phyloP scores from a whole-genome alignment of 2,113 vertebrate genomes.

The Leucosticte australis region DNA sequence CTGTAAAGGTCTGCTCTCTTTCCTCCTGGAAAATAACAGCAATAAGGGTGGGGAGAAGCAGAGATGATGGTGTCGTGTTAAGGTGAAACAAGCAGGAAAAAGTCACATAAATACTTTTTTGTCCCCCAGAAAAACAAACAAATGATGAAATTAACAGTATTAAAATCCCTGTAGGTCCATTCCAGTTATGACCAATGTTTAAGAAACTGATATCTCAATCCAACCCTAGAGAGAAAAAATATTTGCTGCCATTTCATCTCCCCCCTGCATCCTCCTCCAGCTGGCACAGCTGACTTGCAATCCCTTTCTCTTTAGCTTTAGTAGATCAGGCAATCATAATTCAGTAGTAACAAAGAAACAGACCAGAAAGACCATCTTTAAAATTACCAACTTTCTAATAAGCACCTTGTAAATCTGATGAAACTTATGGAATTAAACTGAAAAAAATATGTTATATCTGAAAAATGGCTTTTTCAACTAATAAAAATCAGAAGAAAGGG shows the following conservation, averaged over 20 bases:
- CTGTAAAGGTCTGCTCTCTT: not conserved
- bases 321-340: not conserved
- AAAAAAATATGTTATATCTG: not conserved
- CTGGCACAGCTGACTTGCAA: not conserved
- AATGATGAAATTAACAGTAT: not conserved
- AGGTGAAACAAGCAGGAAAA: not conserved
- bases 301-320: not conserved
- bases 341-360: not conserved
- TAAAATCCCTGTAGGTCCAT: rapidly evolving
- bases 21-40: not conserved
- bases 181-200: not conserved
- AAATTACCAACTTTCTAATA: not conserved
- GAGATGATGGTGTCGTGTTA: not conserved
- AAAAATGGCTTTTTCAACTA: not conserved
- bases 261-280: not conserved
- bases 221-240: not conserved
- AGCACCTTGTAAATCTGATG: not conserved
- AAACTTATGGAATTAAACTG: not conserved
- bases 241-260: not conserved
- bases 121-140: not conserved
- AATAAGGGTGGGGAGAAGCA: not conserved
- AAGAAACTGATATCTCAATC: not conserved
- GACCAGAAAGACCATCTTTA: not conserved
- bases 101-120: not conserved
- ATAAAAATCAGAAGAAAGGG: not conserved